Conservation (phyloP, 2,888 invertebrate species). For the Cephonodes hylas region DNA sequence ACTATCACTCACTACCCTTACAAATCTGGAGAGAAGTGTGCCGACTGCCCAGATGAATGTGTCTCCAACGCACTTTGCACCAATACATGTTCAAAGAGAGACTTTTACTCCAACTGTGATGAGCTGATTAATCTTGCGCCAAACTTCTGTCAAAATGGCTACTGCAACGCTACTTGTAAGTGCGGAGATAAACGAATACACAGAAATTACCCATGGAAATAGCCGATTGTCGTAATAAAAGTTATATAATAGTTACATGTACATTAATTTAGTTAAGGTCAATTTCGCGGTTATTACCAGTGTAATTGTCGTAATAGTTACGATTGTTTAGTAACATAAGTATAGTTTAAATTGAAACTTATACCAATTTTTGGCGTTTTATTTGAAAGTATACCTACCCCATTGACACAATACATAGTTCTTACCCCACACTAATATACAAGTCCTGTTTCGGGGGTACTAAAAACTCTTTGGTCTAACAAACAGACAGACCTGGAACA, state of each 20-base stretch:
- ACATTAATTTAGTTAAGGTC: neutral
- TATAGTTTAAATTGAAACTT: too few species aligned
- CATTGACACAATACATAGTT: too few species aligned
- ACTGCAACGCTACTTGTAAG: slow-evolving; percentile 88
- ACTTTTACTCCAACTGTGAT: slow-evolving; percentile 87
- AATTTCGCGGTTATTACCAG: neutral
- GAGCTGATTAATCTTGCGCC: slow-evolving; percentile 75
- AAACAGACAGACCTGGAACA: too few species aligned
- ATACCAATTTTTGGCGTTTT: too few species aligned
- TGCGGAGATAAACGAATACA: slow-evolving; percentile 81
- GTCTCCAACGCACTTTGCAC: slow-evolving; percentile 85
- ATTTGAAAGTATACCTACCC: too few species aligned
- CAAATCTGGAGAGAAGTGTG: slow-evolving; percentile 83
- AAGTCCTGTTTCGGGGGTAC: too few species aligned
- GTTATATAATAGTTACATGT: neutral
- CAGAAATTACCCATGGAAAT: slow-evolving; percentile 48
- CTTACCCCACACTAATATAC: too few species aligned
- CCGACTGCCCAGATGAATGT: slow-evolving; percentile 84
- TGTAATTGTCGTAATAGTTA: too few species aligned
- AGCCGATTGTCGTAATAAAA: too few species aligned
- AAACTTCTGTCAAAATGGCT: slow-evolving; percentile 67
- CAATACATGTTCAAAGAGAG: slow-evolving; percentile 85
- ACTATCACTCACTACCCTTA: slow-evolving; percentile 85
- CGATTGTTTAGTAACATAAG: too few species aligned
- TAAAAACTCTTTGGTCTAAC: too few species aligned